Evolutionary conservation across 2,888 invertebrate genomes (phyloP), one percentile per base, ranked within the genome.

Genomic region (Atherix ibis): DNA sequence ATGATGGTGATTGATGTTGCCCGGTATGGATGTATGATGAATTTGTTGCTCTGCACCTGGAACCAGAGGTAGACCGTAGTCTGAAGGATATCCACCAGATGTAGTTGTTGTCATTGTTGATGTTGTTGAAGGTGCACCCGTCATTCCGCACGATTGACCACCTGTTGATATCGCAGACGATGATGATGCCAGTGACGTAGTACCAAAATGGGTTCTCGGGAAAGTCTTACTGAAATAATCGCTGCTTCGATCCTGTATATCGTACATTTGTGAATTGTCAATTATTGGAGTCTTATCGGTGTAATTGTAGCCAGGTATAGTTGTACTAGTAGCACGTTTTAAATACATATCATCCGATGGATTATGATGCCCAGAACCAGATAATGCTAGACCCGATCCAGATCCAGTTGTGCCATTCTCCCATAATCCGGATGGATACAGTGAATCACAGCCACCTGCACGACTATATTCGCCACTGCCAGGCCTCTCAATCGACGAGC

Each of bases 351-450:
- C 58, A 37, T 59, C 59, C 8, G 34, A 32, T n/a, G 32, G 24
- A 12, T 27, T 32, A 25, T 31, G 31, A n/a, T 37, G 33, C n/a
- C 10, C 5, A 32, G 40, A 17, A 18, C 26, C 61, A 46, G 71
- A 67, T n/a, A n/a, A n/a, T n/a, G n/a, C n/a, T n/a, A n/a, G n/a
- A n/a, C n/a, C n/a, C n/a, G n/a, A n/a, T n/a, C n/a, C n/a, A n/a
- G n/a, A n/a, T n/a, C n/a, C n/a, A n/a, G n/a, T n/a, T n/a, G n/a
- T n/a, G n/a, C n/a, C n/a, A n/a, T n/a, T n/a, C 45, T 81, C 81
- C 84, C 84, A 84, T 31, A 83, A 60, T 9, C 81, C 80, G 12
- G 80, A 78, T 10, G 83, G 80, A 53, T 84, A 84, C 5, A 84
- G 61, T 2, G 78, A 78, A 48, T 80, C 80, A 40, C 73, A 72